A percentile compares a stretch with the other conserved stretches of the same genome.
These are phyloP conservation scores for Cryptosula pallasiana DNA, from an alignment of 2,888 invertebrate species.

Conservation along the genomic window DNA sequence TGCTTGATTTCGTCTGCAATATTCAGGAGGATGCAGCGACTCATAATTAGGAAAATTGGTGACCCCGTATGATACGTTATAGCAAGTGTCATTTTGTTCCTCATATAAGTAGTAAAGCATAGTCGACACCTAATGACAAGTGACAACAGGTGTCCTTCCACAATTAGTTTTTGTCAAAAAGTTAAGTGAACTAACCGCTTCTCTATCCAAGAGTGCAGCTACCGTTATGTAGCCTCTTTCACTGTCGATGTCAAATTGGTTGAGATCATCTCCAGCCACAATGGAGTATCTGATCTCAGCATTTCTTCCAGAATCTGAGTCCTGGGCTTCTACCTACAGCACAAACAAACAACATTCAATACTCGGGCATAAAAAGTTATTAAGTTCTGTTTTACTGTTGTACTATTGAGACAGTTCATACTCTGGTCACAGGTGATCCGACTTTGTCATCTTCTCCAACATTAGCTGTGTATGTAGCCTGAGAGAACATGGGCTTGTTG, in stretches of 20 bases:
- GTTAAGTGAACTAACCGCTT: conserved; percentile 62
- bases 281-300: conserved; percentile 67
- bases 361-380: too few relatives aligned
- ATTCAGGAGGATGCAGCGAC: too few relatives aligned
- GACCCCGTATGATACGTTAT: too few relatives aligned
- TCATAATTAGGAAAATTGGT: too few relatives aligned
- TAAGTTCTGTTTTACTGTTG: too few relatives aligned
- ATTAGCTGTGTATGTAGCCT: conserved; percentile 36
- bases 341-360: not conserved
- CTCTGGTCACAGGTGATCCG: conserved; percentile 61
- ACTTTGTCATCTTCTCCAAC: conserved; percentile 69
- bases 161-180: too few relatives aligned
- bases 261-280: conserved; percentile 10
- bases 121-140: too few relatives aligned
- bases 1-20: too few relatives aligned
- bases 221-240: conserved; percentile 62
- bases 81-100: too few relatives aligned
- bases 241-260: conserved; percentile 12
- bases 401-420: not conserved
- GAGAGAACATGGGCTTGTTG: conserved; percentile 43
- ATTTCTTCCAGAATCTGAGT: conserved; percentile 76
- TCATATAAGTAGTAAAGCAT: too few relatives aligned
- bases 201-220: conserved; percentile 70
- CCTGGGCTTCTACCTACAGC: conserved; percentile 67
- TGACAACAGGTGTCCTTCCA: too few relatives aligned